Percentiles rank a stretch among this genome's conserved stretches.
phyloP scores from a whole-genome alignment of 2,888 invertebrate species.

The Melikaiella ostensackeni region DNA sequence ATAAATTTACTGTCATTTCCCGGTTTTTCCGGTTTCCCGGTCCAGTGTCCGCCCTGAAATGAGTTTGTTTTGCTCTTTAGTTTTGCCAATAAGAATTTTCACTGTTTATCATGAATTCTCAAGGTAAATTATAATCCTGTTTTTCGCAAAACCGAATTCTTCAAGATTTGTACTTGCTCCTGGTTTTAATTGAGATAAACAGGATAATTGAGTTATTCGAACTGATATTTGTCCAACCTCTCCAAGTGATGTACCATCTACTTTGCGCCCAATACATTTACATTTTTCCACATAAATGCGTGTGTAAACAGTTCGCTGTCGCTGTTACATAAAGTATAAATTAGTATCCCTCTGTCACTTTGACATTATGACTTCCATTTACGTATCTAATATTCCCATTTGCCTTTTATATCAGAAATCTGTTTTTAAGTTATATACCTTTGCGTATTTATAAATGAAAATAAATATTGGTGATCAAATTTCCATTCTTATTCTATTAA shows the following conservation, averaged over 20 bases:
- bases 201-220: constrained; percentile 1
- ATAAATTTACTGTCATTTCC: too few relatives aligned
- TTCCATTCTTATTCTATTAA: too few relatives aligned
- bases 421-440: background rate
- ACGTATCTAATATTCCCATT: background rate
- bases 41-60: too few relatives aligned
- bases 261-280: background rate
- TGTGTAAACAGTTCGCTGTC: background rate
- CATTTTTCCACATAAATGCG: background rate
- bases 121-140: too few relatives aligned
- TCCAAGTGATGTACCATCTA: background rate
- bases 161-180: background rate
- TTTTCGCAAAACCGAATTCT: too few relatives aligned
- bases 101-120: too few relatives aligned
- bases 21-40: too few relatives aligned
- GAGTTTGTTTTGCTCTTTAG: too few relatives aligned
- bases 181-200: background rate
- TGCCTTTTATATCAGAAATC: background rate
- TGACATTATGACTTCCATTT: background rate
- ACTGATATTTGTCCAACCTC: background rate
- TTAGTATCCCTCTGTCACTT: background rate
- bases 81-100: too few relatives aligned
- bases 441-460: background rate
- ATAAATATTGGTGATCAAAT: background rate
- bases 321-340: background rate